These are phyloP conservation scores for Condylostylus longicornis DNA, from an alignment of 1,140 invertebrate genomes.

Conservation along the genomic window DNA sequence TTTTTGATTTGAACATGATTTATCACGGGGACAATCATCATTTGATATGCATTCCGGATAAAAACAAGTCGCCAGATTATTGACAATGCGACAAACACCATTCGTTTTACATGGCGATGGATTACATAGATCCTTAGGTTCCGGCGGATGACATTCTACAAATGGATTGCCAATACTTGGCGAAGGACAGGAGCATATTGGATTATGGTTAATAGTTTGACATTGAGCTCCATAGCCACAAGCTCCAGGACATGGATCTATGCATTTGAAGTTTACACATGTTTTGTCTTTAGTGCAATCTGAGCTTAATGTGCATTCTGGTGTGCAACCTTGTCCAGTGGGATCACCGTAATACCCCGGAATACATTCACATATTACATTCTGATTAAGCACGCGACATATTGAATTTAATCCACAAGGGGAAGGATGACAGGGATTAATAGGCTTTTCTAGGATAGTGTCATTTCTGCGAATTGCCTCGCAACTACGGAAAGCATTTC, in stretches of 20 bases:
- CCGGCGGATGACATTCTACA: constrained; percentile 42
- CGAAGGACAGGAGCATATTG: constrained; percentile 54
- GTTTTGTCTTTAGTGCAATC: constrained; percentile 62
- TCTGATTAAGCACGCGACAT: constrained; percentile 42
- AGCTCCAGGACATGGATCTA: constrained; percentile 62
- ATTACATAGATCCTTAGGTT: constrained; percentile 52
- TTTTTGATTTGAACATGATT: constrained; percentile 64
- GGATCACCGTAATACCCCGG: constrained; percentile 67
- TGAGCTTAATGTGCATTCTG: constrained; percentile 63
- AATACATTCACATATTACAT: constrained; percentile 50
- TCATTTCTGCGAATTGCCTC: constrained; percentile 12
- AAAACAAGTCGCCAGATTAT: constrained; percentile 51
- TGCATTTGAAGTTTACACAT: constrained; percentile 64
- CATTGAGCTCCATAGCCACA: constrained; percentile 43
- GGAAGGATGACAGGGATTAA: constrained; percentile 51
- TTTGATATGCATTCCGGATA: constrained; percentile 79
- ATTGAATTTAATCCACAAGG: constrained; percentile 57
- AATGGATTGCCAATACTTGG: constrained; percentile 56
- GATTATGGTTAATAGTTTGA: constrained; percentile 56
- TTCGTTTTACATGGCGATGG: constrained; percentile 65
- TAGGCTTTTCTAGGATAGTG: constrained; percentile 33
- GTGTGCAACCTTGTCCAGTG: constrained; percentile 50
- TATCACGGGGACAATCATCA: constrained; percentile 63
- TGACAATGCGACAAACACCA: constrained; percentile 59
- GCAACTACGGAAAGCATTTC: constrained; percentile 55